Base-by-base conservation (phyloP, 1,140 invertebrate genomes). In the Drosophila setifemur region DNA sequence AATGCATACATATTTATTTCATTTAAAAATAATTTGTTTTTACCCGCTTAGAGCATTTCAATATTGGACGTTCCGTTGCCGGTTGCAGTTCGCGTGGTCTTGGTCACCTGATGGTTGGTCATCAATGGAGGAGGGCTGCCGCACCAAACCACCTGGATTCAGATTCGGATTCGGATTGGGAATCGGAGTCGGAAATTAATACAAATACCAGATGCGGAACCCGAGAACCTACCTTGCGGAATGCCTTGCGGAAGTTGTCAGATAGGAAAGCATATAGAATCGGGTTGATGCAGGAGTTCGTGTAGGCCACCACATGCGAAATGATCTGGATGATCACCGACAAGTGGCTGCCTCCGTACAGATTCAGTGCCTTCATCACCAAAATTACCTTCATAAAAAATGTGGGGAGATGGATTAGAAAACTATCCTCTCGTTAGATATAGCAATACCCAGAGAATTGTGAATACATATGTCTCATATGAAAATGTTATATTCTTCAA, bases 241-340 rank as follows among this genome's bases (percentile, higher is more conserved):
- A 96, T n/a, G 95, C 95, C 89, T 96, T 95, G 9, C 95, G 92
- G 89, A 97, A 97, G 79, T 96, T 96, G 55, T 96, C 95, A 2
- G 95, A 96, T 0, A 96, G 91, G 78, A 96, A 96, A 0, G 96
- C 97, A 91, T 99, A 99, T n/a, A 99, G 93, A 58, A 99, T 96
- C 0, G 98, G 98, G 90, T 99, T 98, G 57, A 98, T 95, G 86
- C 97, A 98, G 67, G 96, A 97, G 91, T 98, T 98, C 90, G 95
- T 96, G 91, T 99, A 99, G 2, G 97, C 97, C 44, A 98, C 91
- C n/a, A 98, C 96, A 82, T 98, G 96, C 4, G 96, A 94, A 3
- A 94, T 93, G 63, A 98, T 96, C 91, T 97, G 96, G 3, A 95
- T 91, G 12, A 95, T 93, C 73, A 96, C 93, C 48, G 94, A 93